Base-by-base conservation (phyloP, 1,140 invertebrate genomes). In the Halotydeus destructor region DNA sequence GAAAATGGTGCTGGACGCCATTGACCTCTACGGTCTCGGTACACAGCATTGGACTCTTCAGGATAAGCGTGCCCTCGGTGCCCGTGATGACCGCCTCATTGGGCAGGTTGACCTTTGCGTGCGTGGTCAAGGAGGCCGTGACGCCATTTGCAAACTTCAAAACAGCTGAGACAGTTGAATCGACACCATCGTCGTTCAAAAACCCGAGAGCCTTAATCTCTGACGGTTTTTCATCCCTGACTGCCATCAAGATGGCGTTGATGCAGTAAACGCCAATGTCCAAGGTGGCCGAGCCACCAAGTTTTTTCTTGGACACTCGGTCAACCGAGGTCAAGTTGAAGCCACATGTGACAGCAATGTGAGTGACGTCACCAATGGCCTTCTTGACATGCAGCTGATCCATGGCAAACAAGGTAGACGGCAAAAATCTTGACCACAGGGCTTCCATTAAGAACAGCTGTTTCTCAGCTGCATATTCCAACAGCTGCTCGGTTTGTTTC, bases 241-340 rank as follows among this genome's bases (percentile, higher is more conserved):
- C 83, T n/a, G 78, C 63, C 46, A 72, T 69, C 47, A 69, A 69
- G 0, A 71, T 69, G 16, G 78, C 70, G 54, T 89, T 81, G 12
- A 88, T 57, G 4, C 63, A 57, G 54, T 93, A 93, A 19, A 86
- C 64, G 0, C 83, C 85, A 32, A 89, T 60, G 56, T 86, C 81
- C 16, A 88, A 58, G 21, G 81, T 58, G 0, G 74, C 72, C 3
- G 83, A 78, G 11, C 83, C 83, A 2, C 81, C 82, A 2, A 80
- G 47, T 4, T 54, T 65, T 54, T 60, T 76, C 30, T 68, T 62
- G 70, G 49, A 64, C 1, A 77, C n/a, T 51, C 78, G 64, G 9
- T 73, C 67, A 2, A 74, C 55, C 5, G 63, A 41, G 3, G 51
- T 45, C 16, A 78, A 57, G 6, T 58, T 54, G 18, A 69, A 59